Evolutionary conservation across 2,888 invertebrate genomes (phyloP).

Genomic region (Lordiphosa andalusiaca): DNA sequence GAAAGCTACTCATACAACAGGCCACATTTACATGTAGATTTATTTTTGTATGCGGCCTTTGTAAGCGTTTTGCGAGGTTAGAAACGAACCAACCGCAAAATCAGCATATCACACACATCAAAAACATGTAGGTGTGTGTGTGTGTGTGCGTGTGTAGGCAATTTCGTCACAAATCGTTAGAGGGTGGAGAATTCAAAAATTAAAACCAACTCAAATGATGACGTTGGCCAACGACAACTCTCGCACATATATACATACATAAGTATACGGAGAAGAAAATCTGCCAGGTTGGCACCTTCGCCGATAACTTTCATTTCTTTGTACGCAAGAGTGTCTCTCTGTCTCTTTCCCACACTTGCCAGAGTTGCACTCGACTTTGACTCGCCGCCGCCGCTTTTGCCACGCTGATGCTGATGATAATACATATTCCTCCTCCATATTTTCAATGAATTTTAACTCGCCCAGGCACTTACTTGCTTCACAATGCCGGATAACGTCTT

Average conservation of each 20-base stretch:
- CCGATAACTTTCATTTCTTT: slow-evolving; percentile 76
- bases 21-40: neutral
- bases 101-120: neutral
- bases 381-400: slow-evolving; percentile 45
- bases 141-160: too few species aligned
- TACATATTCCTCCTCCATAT: slow-evolving; percentile 23
- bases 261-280: slow-evolving; percentile 62
- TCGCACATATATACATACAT: slow-evolving; percentile 12
- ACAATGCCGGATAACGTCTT: slow-evolving; percentile 77
- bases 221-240: slow-evolving; percentile 24
- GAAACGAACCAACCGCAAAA: slow-evolving; percentile 45
- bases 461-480: slow-evolving; percentile 76
- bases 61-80: slow-evolving; percentile 52
- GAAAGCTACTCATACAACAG: neutral
- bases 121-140: neutral
- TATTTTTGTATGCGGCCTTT: slow-evolving; percentile 18
- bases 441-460: slow-evolving; percentile 11
- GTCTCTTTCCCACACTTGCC: slow-evolving; percentile 55
- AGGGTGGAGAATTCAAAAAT: slow-evolving; percentile 1
- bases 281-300: slow-evolving; percentile 80
- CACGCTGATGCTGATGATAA: slow-evolving; percentile 65
- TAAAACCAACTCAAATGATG: slow-evolving; percentile 19
- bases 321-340: slow-evolving; percentile 47
- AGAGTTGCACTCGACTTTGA: slow-evolving; percentile 38
- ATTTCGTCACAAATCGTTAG: slow-evolving; percentile 7